Percentiles rank a stretch among this genome's conserved stretches.
Evolutionary conservation across 2,113 vertebrate genomes (phyloP).

Genomic region (Telmatochromis brichardi): DNA sequence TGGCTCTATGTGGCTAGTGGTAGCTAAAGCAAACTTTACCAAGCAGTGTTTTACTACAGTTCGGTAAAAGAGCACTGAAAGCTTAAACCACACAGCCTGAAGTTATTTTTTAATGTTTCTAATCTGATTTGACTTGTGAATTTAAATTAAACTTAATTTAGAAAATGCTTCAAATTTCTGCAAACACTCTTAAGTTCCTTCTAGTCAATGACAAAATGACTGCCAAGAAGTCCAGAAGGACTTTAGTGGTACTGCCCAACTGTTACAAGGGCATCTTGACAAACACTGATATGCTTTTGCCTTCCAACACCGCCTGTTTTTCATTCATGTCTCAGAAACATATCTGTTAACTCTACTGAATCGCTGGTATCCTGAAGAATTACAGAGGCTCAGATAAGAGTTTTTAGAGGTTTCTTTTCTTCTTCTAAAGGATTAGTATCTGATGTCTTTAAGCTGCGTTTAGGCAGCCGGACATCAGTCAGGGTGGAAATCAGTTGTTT

Average conservation of each 20-base stretch:
- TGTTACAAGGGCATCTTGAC: not conserved
- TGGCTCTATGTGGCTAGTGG: not conserved
- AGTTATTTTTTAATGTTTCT: not conserved
- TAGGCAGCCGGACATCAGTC: slow-evolving; percentile 17
- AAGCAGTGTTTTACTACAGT: not conserved
- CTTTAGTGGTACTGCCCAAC: not conserved
- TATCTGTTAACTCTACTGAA: slow-evolving; percentile 29
- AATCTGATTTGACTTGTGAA: not conserved
- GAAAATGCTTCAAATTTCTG: not conserved
- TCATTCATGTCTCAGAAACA: not conserved
- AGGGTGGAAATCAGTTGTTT: slow-evolving; percentile 27
- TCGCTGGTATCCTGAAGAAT: slow-evolving; percentile 1
- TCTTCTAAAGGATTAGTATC: slow-evolving; percentile 24
- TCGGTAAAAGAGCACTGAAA: not conserved
- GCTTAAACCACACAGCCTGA: not conserved
- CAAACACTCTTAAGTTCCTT: not conserved
- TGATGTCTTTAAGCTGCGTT: not conserved
- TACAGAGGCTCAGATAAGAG: slow-evolving; percentile 25
- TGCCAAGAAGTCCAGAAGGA: not conserved
- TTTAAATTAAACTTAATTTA: not conserved
- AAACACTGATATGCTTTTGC: slow-evolving; percentile 10
- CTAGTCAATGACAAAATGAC: not conserved
- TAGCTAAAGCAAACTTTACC: not conserved
- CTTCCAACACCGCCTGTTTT: not conserved
- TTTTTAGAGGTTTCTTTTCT: not conserved